Evolutionary conservation across 2,888 invertebrate species (phyloP), one percentile per base, ranked within the genome.

Genomic region (Pollenia labialis): DNA sequence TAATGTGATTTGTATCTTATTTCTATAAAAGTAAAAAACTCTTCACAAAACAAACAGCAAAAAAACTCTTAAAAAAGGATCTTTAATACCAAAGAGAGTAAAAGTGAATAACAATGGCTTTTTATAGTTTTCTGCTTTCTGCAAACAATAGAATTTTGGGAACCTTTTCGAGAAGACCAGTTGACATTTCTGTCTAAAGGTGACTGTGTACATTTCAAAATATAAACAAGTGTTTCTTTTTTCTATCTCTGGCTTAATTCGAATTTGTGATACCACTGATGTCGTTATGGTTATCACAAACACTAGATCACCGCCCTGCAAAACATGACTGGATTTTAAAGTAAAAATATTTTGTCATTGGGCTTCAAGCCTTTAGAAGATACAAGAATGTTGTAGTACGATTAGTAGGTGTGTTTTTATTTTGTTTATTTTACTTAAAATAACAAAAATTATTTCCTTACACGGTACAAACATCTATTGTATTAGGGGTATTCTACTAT

Each of bases 111-210:
- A 71, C 76, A 54, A 81, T 77, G 64, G 18, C 23, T 56, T 52
- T 85, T 66, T 74, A 58, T 66, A 75, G 62, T 75, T 64, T 23
- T 11, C 23, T 44, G 56, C 46, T 58, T 66, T 58, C 74, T 40
- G 12, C 40, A 48, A 85, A 89, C 89, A 89, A 89, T 89, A 89
- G 89, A 89, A 89, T 76, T 56, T 64, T n/a, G 76, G 89, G 89
- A 89, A 88, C 84, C 88, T 82, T 76, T 62, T 32, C 66, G 23
- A 32, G 66, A 72, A 62, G 62, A 60, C 83, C 62, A 82, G 80
- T 87, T 85, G 84, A 88, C 85, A 82, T 77, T 87, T 84, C 80
- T 58, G 74, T 48, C 52, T 72, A 74, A 85, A 77, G 46, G 71
- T 81, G 81, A 79, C 50, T 72, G 74, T 77, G 76, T 83, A 18